Evolutionary conservation across 64 coral and sea anemone species (phyloP), one percentile per base, ranked within the genome.

Genomic region (Montipora foliosa): DNA sequence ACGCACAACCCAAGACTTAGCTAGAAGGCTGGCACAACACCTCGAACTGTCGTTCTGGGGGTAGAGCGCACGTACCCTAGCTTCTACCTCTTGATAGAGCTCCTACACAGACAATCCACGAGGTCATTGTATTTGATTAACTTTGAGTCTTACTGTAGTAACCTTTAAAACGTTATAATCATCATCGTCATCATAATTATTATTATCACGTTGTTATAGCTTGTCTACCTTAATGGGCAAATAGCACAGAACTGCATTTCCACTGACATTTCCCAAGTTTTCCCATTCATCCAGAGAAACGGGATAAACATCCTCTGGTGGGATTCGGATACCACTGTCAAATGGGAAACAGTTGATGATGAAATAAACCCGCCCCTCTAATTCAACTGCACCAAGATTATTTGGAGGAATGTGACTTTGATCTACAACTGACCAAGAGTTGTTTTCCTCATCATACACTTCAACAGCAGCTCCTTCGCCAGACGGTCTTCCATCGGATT

Each of bases 401-500:
- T 87, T 93, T 29, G 83, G 49, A 20, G 91, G 91, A 79, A 93
- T 93, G 15, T 57, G 84, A 4, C 21, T 2, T 87, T 93, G 91
- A 15, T 44, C 8, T 3, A 93, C 83, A 74, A 44, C 8, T 3
- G 16, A 59, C 91, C 91, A 93, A 0, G 11, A 58, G 58, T 81
- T 73, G 44, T 21, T 78, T 55, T 88, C 76, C 29, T 58, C 47
- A 47, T 88, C 17, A 16, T 61, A 93, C 5, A 22, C 22, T 72
- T 93, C 91, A 10, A 93, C 84, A 21, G 66, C 6, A 2, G 59
- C 37, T 0, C 7, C 0, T 3, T 29, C 24, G 5, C 24, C 11
- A 44, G 19, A 3, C 0, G 13, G 79, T 21, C 14, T n/a, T n/a
- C 67, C 20, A 71, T 5, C 3, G 20, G n/a, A 71, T 21, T n/a